Conservation (phyloP, 2,113 vertebrate species). For the Recurvirostra avosetta region DNA sequence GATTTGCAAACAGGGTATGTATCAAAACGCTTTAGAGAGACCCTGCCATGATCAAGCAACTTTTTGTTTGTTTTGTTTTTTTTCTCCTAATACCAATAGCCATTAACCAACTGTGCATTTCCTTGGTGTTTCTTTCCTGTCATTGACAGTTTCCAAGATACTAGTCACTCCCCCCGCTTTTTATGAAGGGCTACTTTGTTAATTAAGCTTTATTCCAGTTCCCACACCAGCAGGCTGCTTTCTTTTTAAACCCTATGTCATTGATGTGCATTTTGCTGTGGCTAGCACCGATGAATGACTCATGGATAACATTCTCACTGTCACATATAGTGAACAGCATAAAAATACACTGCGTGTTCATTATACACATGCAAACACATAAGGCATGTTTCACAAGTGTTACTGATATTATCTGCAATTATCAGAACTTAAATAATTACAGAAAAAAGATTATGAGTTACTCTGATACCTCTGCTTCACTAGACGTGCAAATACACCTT, state of each 20-base stretch:
- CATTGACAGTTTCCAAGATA: conserved; percentile 16
- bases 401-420: neutral
- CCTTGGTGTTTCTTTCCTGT: neutral
- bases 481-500: neutral
- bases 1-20: neutral
- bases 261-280: neutral
- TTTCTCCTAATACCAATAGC: neutral
- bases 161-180: neutral
- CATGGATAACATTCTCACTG: neutral
- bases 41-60: neutral
- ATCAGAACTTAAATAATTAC: neutral
- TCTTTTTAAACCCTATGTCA: neutral
- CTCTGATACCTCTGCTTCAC: neutral
- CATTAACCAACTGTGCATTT: neutral
- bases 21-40: neutral
- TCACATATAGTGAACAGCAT: neutral
- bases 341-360: neutral
- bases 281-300: neutral
- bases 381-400: neutral
- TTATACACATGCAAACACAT: neutral
- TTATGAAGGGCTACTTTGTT: conserved; percentile 38
- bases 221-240: neutral
- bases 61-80: conserved; percentile 30
- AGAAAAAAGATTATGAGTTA: neutral
- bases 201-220: conserved; percentile 24